A percentile compares a stretch with the other conserved stretches of the same genome.
These are phyloP conservation scores for Anthopleura sola DNA, from an alignment of 64 coral and sea anemone genomes.

Conservation along the genomic window DNA sequence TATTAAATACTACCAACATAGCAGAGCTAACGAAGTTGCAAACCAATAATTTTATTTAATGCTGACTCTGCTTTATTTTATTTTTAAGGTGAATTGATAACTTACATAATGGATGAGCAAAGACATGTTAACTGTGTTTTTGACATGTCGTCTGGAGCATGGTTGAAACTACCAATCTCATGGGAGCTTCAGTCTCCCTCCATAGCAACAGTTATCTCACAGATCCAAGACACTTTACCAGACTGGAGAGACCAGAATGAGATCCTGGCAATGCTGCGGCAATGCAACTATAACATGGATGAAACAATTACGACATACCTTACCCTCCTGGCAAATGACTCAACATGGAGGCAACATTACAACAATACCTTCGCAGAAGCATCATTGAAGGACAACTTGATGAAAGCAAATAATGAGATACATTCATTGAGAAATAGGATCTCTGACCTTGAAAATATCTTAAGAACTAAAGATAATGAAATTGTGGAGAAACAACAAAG, in stretches of 20 bases:
- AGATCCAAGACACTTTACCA: conserved; percentile 60
- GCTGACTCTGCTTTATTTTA: not conserved
- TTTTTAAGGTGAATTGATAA: conserved; percentile 58
- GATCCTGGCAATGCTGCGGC: conserved; percentile 71
- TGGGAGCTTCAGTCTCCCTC: conserved; percentile 66
- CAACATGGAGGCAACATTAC: not conserved
- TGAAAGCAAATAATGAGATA: not conserved
- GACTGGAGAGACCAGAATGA: conserved; percentile 64
- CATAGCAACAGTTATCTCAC: conserved; percentile 12
- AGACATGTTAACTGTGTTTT: conserved; percentile 59
- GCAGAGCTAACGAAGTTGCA: not conserved
- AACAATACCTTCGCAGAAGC: not conserved
- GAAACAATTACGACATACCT: conserved; percentile 74
- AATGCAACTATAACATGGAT: conserved; percentile 79
- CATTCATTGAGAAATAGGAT: not conserved
- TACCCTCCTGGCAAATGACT: conserved; percentile 33
- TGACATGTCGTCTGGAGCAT: conserved; percentile 61
- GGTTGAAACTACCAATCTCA: conserved; percentile 75
- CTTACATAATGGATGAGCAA: conserved; percentile 81
- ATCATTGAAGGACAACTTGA: not conserved
- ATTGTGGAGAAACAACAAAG: conserved; percentile 36
- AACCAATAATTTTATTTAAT: not conserved
- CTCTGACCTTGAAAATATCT: conserved; percentile 39
- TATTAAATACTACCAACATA: no score
- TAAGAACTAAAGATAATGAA: conserved; percentile 22